A percentile compares a stretch with the other conserved stretches of the same genome.
Conservation (phyloP, 1,140 invertebrate genomes). For the Acyrthosiphon pisum region DNA sequence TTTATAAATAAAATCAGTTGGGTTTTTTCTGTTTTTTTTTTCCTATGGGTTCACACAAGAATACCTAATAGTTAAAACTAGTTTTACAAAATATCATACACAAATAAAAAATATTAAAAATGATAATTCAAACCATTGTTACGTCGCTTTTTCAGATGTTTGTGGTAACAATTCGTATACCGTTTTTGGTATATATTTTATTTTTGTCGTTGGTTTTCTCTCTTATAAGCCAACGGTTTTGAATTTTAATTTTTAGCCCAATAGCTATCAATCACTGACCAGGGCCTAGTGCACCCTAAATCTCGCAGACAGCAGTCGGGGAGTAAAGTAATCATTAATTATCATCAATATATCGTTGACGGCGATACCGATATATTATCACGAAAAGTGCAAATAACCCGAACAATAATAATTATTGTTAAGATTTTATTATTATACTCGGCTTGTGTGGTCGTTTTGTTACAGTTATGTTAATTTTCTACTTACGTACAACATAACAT, state of each 20-base stretch:
- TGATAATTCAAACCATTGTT: background rate
- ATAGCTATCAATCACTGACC: background rate
- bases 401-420: background rate
- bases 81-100: too few relatives aligned
- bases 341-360: background rate
- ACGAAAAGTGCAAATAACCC: background rate
- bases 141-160: too few relatives aligned
- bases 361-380: background rate
- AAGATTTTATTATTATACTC: background rate
- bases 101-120: too few relatives aligned
- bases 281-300: background rate
- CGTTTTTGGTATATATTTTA: background rate
- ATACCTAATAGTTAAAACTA: too few relatives aligned
- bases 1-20: too few relatives aligned
- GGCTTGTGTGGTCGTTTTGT: background rate
- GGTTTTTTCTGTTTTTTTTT: too few relatives aligned
- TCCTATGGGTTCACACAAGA: too few relatives aligned
- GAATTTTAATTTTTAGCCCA: background rate
- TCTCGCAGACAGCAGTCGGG: background rate
- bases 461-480: background rate
- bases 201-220: background rate
- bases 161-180: background rate
- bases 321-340: conserved; percentile 9
- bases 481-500: background rate
- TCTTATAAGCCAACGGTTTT: background rate